phyloP scores from a whole-genome alignment of 1,140 invertebrate genomes.

The Aporrectodea caliginosa region DNA sequence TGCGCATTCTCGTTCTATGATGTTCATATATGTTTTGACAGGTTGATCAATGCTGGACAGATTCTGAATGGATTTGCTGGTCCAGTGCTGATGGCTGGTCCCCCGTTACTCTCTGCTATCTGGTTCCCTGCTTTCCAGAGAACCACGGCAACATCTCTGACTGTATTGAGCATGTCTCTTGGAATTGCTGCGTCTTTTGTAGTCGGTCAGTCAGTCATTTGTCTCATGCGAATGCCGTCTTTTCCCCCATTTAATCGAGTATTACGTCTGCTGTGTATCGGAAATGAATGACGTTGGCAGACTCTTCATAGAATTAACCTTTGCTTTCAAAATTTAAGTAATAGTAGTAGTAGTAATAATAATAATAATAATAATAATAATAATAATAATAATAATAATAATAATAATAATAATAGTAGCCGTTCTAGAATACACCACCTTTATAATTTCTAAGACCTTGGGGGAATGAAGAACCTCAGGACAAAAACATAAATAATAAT shows the following conservation, averaged over 20 bases:
- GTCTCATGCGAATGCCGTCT: not conserved
- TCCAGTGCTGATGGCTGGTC: conserved; percentile 42
- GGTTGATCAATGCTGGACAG: conserved; percentile 38
- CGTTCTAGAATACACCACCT: too few species aligned
- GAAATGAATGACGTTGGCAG: not conserved
- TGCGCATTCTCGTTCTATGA: too few species aligned
- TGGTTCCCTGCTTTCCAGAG: conserved; percentile 46
- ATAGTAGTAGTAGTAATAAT: too few species aligned
- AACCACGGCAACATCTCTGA: conserved; percentile 43
- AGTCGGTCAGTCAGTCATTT: conserved; percentile 23
- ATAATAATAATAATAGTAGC: too few species aligned
- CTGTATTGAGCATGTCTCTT: conserved; percentile 37
- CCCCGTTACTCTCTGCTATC: conserved; percentile 40
- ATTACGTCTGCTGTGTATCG: not conserved
- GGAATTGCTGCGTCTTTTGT: conserved; percentile 41
- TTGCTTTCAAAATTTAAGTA: too few species aligned
- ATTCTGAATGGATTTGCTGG: conserved; percentile 50
- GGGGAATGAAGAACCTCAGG: too few species aligned
- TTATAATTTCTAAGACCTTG: too few species aligned
- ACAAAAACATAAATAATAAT: too few species aligned
- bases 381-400: too few species aligned
- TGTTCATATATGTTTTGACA: conserved; percentile 17
- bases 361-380: too few species aligned
- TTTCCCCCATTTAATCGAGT: not conserved
- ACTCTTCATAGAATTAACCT: not conserved